These are phyloP conservation scores for Gallinago jamesoni DNA, from an alignment of 2,113 vertebrate species.

Conservation along the genomic window DNA sequence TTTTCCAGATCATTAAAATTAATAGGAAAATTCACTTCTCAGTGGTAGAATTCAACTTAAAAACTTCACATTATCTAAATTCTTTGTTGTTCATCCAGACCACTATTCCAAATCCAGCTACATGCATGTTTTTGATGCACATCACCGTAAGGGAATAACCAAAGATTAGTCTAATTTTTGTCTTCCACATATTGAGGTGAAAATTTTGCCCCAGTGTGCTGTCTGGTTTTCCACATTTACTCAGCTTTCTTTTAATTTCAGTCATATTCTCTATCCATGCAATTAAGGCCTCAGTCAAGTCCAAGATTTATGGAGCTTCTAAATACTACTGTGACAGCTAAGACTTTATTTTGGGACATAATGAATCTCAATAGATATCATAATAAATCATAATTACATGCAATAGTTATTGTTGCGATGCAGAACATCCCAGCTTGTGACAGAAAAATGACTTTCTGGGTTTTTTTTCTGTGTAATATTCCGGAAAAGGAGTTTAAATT, in stretches of 20 bases:
- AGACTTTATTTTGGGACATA: slow-evolving; percentile 2
- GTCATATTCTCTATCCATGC: background rate
- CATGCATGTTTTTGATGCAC: background rate
- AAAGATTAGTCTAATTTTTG: background rate
- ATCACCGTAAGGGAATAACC: background rate
- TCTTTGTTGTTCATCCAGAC: background rate
- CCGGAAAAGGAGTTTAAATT: background rate
- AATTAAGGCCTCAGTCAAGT: background rate
- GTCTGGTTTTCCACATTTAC: background rate
- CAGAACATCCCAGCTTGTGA: background rate
- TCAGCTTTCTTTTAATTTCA: background rate
- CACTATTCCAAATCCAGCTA: background rate
- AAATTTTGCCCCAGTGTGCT: background rate
- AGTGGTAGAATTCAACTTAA: background rate
- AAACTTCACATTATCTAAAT: background rate
- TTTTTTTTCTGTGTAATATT: background rate
- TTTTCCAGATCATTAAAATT: background rate
- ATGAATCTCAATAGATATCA: background rate
- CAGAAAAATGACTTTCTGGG: background rate
- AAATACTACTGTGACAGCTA: background rate
- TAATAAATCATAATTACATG: background rate
- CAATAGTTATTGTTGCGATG: background rate
- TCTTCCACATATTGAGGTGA: background rate
- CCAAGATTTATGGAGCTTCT: background rate
- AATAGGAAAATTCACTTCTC: background rate